These are phyloP conservation scores for Valencia hispanica DNA, from an alignment of 2,797 vertebrate species.

Conservation along the genomic window DNA sequence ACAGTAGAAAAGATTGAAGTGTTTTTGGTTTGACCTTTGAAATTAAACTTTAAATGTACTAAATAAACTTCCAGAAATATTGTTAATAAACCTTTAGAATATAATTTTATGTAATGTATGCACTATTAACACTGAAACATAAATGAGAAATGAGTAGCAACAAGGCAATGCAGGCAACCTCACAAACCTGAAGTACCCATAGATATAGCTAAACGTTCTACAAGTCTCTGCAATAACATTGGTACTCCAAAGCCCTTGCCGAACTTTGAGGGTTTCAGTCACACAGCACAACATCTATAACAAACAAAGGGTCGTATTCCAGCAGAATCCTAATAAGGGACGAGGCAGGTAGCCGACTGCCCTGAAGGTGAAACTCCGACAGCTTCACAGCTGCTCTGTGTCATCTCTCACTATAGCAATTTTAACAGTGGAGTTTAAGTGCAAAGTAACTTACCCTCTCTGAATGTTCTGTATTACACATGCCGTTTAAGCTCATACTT, in stretches of 20 bases:
- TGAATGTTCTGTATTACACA: constrained; percentile 1
- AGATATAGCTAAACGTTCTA: constrained; percentile 8
- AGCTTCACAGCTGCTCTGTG: constrained; percentile 53
- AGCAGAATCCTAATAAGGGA: constrained; percentile 58
- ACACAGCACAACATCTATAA: constrained; percentile 52
- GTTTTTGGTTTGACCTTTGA: not conserved
- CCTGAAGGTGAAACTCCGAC: constrained; percentile 49
- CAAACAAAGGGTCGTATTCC: constrained; percentile 40
- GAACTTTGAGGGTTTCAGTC: constrained; percentile 48
- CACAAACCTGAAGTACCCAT: constrained; percentile 9
- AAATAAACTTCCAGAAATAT: not conserved
- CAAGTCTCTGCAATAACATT: constrained; percentile 24
- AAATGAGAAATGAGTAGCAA: constrained; percentile 9
- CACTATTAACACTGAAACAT: constrained; percentile 11
- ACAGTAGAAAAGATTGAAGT: not conserved
- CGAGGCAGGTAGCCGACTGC: constrained; percentile 8
- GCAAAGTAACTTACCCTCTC: not conserved
- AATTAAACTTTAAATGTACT: not conserved
- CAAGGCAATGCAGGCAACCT: constrained; percentile 11
- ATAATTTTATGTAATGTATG: constrained; percentile 4
- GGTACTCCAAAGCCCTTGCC: constrained; percentile 36
- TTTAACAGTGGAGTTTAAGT: constrained; percentile 20
- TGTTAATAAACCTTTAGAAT: not conserved
- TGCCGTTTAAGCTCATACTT: not conserved
- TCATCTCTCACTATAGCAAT: constrained; percentile 25